These are phyloP conservation scores for Rhynchonycteris naso DNA, from an alignment of 2,797 vertebrate genomes.

Conservation along the genomic window DNA sequence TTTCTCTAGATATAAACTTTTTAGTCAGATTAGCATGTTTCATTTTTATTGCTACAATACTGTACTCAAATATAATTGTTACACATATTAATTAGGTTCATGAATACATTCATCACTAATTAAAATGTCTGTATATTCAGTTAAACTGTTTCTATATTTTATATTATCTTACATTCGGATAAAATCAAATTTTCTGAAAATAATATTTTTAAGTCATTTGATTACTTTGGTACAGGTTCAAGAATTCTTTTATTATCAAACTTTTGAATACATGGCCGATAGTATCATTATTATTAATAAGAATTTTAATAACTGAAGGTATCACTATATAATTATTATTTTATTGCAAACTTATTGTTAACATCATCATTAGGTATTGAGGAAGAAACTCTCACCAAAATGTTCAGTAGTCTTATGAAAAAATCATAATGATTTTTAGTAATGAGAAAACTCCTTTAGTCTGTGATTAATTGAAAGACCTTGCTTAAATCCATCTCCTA, in stretches of 20 bases:
- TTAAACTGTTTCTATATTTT: neutral
- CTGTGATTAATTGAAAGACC: neutral
- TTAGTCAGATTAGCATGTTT: slow-evolving; percentile 1
- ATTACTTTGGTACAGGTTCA: neutral
- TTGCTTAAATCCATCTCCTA: slow-evolving; percentile 25
- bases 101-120: neutral
- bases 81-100: neutral
- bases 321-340: neutral
- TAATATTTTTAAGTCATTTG: neutral
- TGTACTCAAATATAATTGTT: neutral
- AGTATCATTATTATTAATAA: neutral
- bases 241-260: neutral
- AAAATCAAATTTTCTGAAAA: neutral
- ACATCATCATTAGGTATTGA: neutral
- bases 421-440: neutral
- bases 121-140: neutral
- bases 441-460: neutral
- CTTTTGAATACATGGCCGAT: neutral
- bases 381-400: neutral
- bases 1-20: neutral
- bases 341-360: neutral
- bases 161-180: neutral
- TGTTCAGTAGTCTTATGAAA: neutral
- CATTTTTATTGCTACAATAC: neutral
- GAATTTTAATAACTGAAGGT: neutral